Evolutionary conservation across 2,113 vertebrate species (phyloP), one percentile per base, ranked within the genome.

Genomic region (Anarhynchus alexandrinus): DNA sequence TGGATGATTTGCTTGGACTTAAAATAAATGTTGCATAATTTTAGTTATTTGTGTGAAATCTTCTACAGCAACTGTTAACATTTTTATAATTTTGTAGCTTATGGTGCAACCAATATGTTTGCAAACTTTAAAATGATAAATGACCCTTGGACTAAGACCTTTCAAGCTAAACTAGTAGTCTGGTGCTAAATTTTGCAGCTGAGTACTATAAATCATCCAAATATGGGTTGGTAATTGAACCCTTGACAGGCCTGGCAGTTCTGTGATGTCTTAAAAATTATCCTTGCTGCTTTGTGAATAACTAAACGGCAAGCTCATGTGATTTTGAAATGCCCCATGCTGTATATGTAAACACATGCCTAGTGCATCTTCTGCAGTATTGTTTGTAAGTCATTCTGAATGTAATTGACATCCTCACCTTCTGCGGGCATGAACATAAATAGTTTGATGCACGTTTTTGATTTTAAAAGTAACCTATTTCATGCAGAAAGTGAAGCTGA

Each of bases 131-230:
- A 89, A 87, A 74, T 90, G 66, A 84, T 77, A 78, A 66, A 91
- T 65, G 74, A 43, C 58, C 61, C 74, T 90, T 71, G 64, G 88
- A 55, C 84, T 74, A 36, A 86, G 86, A 92, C 76, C 70, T 93
- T 88, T 66, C 73, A 58, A 81, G 82, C 64, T 91, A 52, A 83
- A 40, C 79, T 86, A 83, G 93, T 91, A 69, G 74, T n/a, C 82
- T 73, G 55, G n/a, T 90, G 79, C 86, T 94, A 90, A 92, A 88
- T 97, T 90, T 88, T 97, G 95, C 71, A 95, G 69, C 91, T 96
- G 86, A 94, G 81, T 88, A 86, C 91, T 86, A 72, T 93, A 96
- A 95, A 92, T 95, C 87, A 96, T 93, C 83, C 70, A 21, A 93
- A 84, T 82, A 76, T 0, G 23, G 64, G 54, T 87, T 91, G 80